Conservation (phyloP, 2,888 invertebrate genomes). For the Trissolcus brochymenae region DNA sequence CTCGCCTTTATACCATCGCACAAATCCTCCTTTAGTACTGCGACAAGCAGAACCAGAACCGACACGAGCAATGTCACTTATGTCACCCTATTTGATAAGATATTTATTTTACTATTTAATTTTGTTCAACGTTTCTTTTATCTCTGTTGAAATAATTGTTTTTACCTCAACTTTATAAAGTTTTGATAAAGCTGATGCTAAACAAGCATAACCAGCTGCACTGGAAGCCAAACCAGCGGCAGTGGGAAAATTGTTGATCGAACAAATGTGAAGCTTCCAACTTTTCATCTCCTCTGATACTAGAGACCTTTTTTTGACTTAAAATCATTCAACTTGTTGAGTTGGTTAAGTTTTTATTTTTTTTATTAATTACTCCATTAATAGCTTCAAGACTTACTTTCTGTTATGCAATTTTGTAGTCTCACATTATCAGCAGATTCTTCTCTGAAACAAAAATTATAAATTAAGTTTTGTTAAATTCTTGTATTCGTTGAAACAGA, state of each 20-base stretch:
- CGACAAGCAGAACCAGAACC: slow-evolving; percentile 98
- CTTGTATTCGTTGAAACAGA: background rate
- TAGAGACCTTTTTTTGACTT: slow-evolving; percentile 78
- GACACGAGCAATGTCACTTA: slow-evolving; percentile 87
- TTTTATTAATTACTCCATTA: background rate
- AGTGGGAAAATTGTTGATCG: slow-evolving; percentile 98
- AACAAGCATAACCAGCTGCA: slow-evolving; percentile 97
- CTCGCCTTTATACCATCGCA: slow-evolving; percentile 90
- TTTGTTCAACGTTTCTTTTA: background rate
- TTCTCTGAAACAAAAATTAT: slow-evolving; percentile 77
- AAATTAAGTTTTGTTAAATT: slow-evolving; percentile 4
- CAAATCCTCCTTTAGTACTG: slow-evolving; percentile 96
- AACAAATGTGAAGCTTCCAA: slow-evolving; percentile 89
- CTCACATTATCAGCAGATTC: slow-evolving; percentile 85
- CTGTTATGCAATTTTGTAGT: slow-evolving; percentile 85
- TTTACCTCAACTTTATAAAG: slow-evolving; percentile 84
- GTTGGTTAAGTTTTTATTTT: background rate
- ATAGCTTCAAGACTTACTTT: slow-evolving; percentile 78
- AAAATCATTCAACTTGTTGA: slow-evolving; percentile 44
- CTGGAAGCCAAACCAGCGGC: slow-evolving; percentile 98
- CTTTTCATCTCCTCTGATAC: slow-evolving; percentile 72
- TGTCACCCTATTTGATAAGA: slow-evolving; percentile 78
- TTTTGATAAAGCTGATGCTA: slow-evolving; percentile 83
- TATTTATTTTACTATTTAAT: slow-evolving; percentile 3
- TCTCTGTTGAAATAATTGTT: slow-evolving; percentile 10